Base-by-base conservation (phyloP, 2,113 vertebrate genomes). In the Heterocephalus glaber region DNA sequence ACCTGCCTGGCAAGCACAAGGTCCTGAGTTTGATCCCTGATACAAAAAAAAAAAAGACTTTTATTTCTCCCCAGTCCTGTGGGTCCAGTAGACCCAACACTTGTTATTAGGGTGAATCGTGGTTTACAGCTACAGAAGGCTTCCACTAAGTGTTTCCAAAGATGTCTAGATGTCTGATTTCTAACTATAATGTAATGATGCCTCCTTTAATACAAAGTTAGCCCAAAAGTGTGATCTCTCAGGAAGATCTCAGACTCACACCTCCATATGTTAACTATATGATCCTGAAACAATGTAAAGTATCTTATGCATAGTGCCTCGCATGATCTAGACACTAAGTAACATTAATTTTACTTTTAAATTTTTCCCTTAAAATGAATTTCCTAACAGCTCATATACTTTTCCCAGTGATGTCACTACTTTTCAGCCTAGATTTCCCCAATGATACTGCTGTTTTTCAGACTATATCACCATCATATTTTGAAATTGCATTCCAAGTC, bases 101-200 rank as follows among this genome's bases (percentile, higher is more conserved):
- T 54, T 96, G 44, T 86, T 91, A 87, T 60, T 95, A 63, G 58
- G 22, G 20, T 88, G n/a, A 88, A 61, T 63, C 86, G 17, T 63
- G 63, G 20, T 49, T 83, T 86, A 58, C 17, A 70, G 4, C 13
- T 97, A 24, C 14, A 17, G 20, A 68, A 66, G n/a, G 65, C 35
- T 72, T 61, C 44, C 30, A 63, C 47, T 30, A 70, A 56, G 33
- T 90, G 22, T 84, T 95, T 72, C 60, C 68, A 79, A 89, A 63
- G 44, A 92, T 49, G 58, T 80, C 10, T 88, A 85, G 60, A 52
- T 88, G 66, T 44, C 86, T 84, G 26, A 66, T 90, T 44, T 97
- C 1, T 90, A 44, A 82, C 33, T 88, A 0, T 77, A 86, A 81
- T 92, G 4, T 92, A 68, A 44, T 68, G 38, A 9, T 82, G 52